Base-by-base conservation (phyloP, 2,113 vertebrate species). In the Sciurus niger region DNA sequence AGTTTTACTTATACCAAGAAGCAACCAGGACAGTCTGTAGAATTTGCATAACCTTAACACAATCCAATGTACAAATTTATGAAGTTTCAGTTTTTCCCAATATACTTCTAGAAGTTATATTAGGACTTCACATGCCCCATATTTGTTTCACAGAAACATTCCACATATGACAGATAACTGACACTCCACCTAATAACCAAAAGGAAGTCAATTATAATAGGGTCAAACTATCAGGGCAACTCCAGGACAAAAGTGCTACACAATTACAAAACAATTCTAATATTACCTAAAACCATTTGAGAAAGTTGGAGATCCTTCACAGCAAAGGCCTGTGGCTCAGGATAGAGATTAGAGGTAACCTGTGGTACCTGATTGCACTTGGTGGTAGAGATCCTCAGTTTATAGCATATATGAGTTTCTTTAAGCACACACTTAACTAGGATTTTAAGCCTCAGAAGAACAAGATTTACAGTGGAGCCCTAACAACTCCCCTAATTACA, bases 401-500 rank as follows among this genome's bases (percentile, higher is more conserved):
- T 28, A 83, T 0, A n/a, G 77, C 30, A 85, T 7, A 83, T 60
- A 6, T 24, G 22, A 53, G 25, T 73, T 77, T 80, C 58, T 84
- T 95, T 46, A 34, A 90, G 92, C 22, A 90, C 40, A 84, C 18
- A 68, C 8, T 28, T 18, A 91, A 78, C 34, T 77, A 6, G 13
- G 89, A 91, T 43, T 51, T 37, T 65, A 96, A 91, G 53, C 37
- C 48, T 76, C 79, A 8, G 46, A 79, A 86, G 37, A 70, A 63
- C 34, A 65, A 55, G 63, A 87, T 70, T 79, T 78, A 92, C 0
- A 89, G 55, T 30, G 63, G 24, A 82, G n/a, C n/a, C 60, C 94
- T 90, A 58, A 96, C 70, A 93, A 80, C 16, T 30, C 72, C 55
- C 90, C n/a, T 80, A 76, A 83, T 34, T 65, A 53, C 1, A 93